A percentile compares a stretch with the other conserved stretches of the same genome.
Conservation (phyloP, 2,113 vertebrate genomes). For the Neolamprologus fasciatus region DNA sequence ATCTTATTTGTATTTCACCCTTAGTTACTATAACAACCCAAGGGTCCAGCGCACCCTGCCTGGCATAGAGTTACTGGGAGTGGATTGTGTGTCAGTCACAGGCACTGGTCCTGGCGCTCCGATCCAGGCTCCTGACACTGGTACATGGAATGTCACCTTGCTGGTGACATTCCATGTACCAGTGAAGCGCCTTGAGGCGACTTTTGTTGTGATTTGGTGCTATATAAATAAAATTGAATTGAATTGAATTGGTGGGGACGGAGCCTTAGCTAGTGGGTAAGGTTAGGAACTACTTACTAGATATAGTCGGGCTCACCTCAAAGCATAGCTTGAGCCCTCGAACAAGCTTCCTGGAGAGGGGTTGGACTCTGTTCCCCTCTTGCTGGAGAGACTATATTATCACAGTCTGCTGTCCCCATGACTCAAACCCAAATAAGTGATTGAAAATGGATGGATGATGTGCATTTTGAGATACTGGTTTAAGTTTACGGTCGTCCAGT, state of each 20-base stretch:
- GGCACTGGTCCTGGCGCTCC: neutral
- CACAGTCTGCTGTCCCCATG: neutral
- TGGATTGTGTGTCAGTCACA: neutral
- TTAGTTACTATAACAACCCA: neutral
- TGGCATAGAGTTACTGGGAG: neutral
- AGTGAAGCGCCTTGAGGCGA: too few relatives aligned
- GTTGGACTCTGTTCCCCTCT: neutral
- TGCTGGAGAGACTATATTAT: neutral
- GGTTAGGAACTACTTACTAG: neutral
- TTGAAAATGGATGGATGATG: neutral
- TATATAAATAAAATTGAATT: too few relatives aligned
- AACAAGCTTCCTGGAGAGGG: neutral
- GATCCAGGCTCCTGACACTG: neutral
- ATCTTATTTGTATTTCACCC: neutral
- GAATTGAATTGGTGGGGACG: neutral
- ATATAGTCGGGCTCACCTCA: neutral
- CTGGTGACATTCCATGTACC: neutral
- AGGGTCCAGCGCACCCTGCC: neutral
- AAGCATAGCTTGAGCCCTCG: neutral
- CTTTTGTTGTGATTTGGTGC: too few relatives aligned
- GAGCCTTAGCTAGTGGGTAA: neutral
- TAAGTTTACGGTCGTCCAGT: neutral
- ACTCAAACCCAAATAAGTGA: neutral
- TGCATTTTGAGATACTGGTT: neutral
- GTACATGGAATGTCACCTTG: neutral